Evolutionary conservation across 2,113 vertebrate species (phyloP), one percentile per base, ranked within the genome.

Genomic region (Aegypius monachus): DNA sequence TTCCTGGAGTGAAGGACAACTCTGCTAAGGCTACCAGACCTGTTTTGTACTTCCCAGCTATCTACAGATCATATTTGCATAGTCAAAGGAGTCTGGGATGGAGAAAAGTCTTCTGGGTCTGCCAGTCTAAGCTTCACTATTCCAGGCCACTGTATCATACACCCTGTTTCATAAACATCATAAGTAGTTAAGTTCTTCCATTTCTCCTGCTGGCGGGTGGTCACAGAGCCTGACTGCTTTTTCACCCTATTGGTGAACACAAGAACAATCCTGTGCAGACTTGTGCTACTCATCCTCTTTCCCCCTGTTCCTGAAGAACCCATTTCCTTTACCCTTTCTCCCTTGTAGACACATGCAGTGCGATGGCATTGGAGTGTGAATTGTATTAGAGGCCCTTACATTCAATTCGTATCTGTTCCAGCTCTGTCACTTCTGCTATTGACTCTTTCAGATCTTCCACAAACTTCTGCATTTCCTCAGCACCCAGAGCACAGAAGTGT

Each of bases 391-490:
- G 31, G 78, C 40, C 11, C 99, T 99, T 99, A 99, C 99, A 99
- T 97, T 99, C 99, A 95, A 99, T 99, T 92, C 99, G 99, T 94
- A 99, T 99, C 98, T 99, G 99, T 93, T 99, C 99, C 99, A 99
- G 99, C 97, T 99, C 99, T 6, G 99, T 99, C 97, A 99, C 99
- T 98, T 99, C 99, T 15, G 99, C 98, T 87, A 99, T 99, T 36
- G 99, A 99, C 88, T 99, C 99, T 94, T 99, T 98, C 96, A 99
- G 98, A 94, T 99, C 99, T 97, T 99, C 99, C 48, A 99, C 99
- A 88, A 99, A 99, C 97, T 99, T 99, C 93, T 99, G 98, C 97
- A 99, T 99, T 97, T 99, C 99, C 4, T 99, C 99, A 4, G 99
- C 98, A 61, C 99, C 99, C 74, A 99, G 98, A 82, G 99, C 99